A percentile compares a stretch with the other conserved stretches of the same genome.
Conservation (phyloP, 53 echinoderm and acorn worm species). For the Stichopus horrens region DNA sequence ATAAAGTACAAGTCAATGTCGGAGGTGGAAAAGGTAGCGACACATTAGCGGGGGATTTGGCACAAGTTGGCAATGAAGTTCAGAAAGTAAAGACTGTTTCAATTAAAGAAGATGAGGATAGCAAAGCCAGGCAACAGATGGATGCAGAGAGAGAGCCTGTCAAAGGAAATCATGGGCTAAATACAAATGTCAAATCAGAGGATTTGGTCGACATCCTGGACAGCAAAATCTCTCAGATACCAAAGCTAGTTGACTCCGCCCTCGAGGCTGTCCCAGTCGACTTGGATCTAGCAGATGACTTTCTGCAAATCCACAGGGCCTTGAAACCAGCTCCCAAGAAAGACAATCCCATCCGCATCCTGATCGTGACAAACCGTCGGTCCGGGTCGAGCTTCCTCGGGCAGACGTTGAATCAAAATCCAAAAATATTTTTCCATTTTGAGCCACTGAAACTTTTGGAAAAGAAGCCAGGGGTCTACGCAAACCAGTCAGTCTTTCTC, state of each 20-base stretch:
- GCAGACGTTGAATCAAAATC: slow-evolving; percentile 93
- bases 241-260: not conserved
- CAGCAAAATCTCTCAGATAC: slow-evolving; percentile 45
- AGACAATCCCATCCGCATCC: slow-evolving; percentile 53
- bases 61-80: not conserved
- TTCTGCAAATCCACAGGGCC: slow-evolving; percentile 35
- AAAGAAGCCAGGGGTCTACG: slow-evolving; percentile 65
- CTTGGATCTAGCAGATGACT: slow-evolving; percentile 33
- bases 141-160: not conserved
- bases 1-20: not conserved
- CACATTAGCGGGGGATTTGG: not conserved
- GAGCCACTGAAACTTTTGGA: slow-evolving; percentile 92
- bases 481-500: slow-evolving; percentile 60
- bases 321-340: slow-evolving; percentile 29
- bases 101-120: not conserved
- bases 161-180: not conserved
- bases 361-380: slow-evolving; percentile 90
- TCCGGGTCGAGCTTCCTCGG: slow-evolving; percentile 96
- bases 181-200: not conserved
- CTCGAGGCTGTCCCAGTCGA: not conserved
- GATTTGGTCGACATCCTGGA: slow-evolving; percentile 25
- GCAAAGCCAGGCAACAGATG: not conserved
- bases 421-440: slow-evolving; percentile 89
- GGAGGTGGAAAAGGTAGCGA: not conserved
- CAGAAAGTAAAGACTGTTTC: too few relatives aligned